Percentiles rank a stretch among this genome's conserved stretches.
Conservation (phyloP, 2,888 invertebrate genomes). For the Nematopogon swammerdamellus region DNA sequence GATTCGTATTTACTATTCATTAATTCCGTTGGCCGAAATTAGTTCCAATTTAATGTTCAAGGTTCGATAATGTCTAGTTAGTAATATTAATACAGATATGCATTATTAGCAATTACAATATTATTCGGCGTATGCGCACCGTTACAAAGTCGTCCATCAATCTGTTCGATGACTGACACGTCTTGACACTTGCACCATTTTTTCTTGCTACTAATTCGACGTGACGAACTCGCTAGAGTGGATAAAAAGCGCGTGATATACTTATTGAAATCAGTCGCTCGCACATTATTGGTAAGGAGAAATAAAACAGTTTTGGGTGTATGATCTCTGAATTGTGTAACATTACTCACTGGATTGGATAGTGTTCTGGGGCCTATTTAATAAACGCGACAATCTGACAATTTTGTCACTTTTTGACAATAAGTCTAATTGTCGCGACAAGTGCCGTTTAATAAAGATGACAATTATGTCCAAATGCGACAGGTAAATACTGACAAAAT, state of each 20-base stretch:
- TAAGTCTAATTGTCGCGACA: too few relatives aligned
- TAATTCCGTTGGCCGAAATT: conserved; percentile 15
- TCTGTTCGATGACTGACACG: conserved; percentile 20
- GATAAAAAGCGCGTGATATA: conserved; percentile 14
- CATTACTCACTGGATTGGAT: too few relatives aligned
- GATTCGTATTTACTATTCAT: conserved; percentile 3
- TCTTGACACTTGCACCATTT: conserved; percentile 37
- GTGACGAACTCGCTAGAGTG: conserved; percentile 19
- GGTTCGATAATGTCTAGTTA: conserved; percentile 17
- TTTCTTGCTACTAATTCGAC: conserved; percentile 24
- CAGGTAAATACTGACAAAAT: too few relatives aligned
- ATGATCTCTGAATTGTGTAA: too few relatives aligned
- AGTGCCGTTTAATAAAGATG: too few relatives aligned
- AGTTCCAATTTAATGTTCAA: conserved; percentile 17
- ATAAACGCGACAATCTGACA: too few relatives aligned
- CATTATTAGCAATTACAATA: conserved; percentile 41
- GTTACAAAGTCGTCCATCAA: conserved; percentile 27
- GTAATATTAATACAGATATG: conserved; percentile 26
- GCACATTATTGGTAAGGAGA: background rate
- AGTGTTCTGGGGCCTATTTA: too few relatives aligned
- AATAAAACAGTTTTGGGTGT: background rate
- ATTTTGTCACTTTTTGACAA: too few relatives aligned
- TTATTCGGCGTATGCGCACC: conserved; percentile 15
- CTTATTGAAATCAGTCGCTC: background rate
- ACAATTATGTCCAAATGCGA: too few relatives aligned